A percentile compares a stretch with the other conserved stretches of the same genome.
Conservation (phyloP, 2,797 vertebrate species). For the Perodicticus potto region DNA sequence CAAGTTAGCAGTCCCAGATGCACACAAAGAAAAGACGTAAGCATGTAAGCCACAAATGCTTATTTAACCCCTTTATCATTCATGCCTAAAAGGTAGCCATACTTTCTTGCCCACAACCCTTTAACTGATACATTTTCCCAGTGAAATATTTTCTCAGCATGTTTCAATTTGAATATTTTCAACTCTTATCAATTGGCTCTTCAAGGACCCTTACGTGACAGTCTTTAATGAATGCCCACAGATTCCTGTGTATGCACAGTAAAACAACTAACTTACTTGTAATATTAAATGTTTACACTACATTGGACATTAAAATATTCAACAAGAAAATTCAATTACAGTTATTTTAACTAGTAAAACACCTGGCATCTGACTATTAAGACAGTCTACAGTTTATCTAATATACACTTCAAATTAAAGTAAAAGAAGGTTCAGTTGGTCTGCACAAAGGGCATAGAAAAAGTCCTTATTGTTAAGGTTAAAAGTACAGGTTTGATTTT, state of each 20-base stretch:
- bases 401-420: conserved; percentile 59
- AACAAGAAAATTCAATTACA: conserved; percentile 56
- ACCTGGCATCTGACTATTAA: conserved; percentile 34
- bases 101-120: conserved; percentile 39
- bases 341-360: conserved; percentile 51
- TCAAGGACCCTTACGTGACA: conserved; percentile 55
- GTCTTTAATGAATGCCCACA: conserved; percentile 66
- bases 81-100: not conserved
- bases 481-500: conserved; percentile 39
- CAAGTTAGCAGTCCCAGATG: not conserved
- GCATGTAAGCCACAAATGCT: not conserved
- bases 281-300: conserved; percentile 69
- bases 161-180: conserved; percentile 61
- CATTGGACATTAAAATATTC: conserved; percentile 19
- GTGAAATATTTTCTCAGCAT: conserved; percentile 41
- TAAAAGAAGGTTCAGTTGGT: conserved; percentile 26
- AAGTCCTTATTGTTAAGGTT: conserved; percentile 3
- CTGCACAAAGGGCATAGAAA: conserved; percentile 26
- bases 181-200: conserved; percentile 68
- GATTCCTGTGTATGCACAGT: not conserved
- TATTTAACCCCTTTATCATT: conserved; percentile 1
- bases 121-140: conserved; percentile 26
- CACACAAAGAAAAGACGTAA: not conserved
- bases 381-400: conserved; percentile 37
- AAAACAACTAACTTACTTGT: conserved; percentile 42